Conservation (phyloP, 2,113 vertebrate genomes). For the Sisor rabdophorus region DNA sequence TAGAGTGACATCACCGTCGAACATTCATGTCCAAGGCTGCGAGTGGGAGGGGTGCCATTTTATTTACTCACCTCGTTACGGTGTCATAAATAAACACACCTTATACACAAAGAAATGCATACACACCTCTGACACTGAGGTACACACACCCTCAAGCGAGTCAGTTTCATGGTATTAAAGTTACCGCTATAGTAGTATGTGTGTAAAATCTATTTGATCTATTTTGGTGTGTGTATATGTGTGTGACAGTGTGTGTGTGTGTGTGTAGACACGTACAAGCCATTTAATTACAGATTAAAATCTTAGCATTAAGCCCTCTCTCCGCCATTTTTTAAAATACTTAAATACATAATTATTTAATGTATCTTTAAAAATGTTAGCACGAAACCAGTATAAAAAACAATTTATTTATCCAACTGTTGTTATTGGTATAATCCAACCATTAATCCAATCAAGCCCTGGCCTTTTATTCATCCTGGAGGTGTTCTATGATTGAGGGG, state of each 20-base stretch:
- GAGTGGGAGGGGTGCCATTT: conserved; percentile 3
- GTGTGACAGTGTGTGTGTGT: conserved; percentile 20
- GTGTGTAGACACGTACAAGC: background rate
- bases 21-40: background rate
- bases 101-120: background rate
- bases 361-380: background rate
- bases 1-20: conserved; percentile 16
- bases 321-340: too few species aligned
- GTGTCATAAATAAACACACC: conserved; percentile 12
- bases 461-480: too few species aligned
- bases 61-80: conserved; percentile 7
- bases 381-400: background rate
- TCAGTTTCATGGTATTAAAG: background rate
- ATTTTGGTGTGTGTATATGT: conserved; percentile 19
- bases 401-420: too few species aligned
- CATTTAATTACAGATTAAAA: background rate
- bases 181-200: conserved; percentile 9
- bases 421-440: too few species aligned
- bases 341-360: background rate
- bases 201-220: too few species aligned
- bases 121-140: conserved; percentile 8
- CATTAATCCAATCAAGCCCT: too few species aligned
- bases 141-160: background rate
- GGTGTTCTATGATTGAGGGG: too few species aligned
- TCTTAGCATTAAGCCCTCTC: background rate